Evolutionary conservation across 2,113 vertebrate genomes (phyloP).

Genomic region (Anthoscopus minutus): DNA sequence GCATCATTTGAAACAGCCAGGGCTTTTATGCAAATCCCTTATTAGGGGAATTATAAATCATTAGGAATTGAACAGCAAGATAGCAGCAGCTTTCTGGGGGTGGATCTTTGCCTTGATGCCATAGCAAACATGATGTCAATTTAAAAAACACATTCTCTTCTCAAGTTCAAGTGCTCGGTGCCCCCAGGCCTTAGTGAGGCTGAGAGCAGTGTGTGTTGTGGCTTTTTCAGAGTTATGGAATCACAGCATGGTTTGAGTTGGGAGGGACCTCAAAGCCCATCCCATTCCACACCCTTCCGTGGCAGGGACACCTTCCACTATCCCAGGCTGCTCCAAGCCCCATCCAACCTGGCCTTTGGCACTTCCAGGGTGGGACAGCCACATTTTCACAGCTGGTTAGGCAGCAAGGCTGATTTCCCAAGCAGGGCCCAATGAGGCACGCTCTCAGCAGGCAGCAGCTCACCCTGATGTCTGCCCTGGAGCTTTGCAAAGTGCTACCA

Average conservation of each 20-base stretch:
- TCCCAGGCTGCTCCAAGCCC: neutral
- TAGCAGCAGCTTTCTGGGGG: neutral
- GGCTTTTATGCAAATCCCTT: conserved; percentile 53
- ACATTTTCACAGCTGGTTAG: neutral
- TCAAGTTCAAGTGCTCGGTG: neutral
- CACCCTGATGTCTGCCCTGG: neutral
- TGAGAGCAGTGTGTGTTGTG: neutral
- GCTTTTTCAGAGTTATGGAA: neutral
- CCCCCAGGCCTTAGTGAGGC: neutral
- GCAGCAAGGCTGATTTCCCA: neutral
- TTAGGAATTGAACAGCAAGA: conserved; percentile 31
- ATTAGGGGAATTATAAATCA: conserved; percentile 51
- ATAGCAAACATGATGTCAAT: neutral
- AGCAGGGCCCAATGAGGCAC: neutral
- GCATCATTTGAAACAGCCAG: neutral
- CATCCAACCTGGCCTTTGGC: accelerated
- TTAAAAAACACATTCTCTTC: neutral
- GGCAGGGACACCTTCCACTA: neutral
- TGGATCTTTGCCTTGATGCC: neutral
- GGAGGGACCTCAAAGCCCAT: neutral
- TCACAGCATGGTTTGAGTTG: neutral
- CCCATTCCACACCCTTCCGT: neutral
- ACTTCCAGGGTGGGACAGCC: neutral
- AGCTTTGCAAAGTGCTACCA: neutral
- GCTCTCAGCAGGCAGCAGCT: conserved; percentile 10